These are phyloP conservation scores for Cheirogaleus major DNA, from an alignment of 2,797 vertebrate species.

Conservation along the genomic window DNA sequence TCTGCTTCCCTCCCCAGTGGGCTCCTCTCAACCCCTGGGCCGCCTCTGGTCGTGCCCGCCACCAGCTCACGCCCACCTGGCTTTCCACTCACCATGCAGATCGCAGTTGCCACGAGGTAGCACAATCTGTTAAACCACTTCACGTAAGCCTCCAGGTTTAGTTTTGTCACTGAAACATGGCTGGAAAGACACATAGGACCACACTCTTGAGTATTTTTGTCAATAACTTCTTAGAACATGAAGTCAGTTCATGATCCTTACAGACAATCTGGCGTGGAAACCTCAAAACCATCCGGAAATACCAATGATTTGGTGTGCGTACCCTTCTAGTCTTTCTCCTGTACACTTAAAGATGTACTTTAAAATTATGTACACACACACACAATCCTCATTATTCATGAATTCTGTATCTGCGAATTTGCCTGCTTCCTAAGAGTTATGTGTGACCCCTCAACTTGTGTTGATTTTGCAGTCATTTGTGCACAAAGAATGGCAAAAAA, in stretches of 20 bases:
- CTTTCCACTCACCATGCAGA: slow-evolving; percentile 92
- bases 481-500: background rate
- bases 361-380: background rate
- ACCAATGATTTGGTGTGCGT: background rate
- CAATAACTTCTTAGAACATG: background rate
- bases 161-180: slow-evolving; percentile 88
- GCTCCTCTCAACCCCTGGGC: too few relatives aligned
- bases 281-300: background rate
- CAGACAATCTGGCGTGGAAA: accelerated
- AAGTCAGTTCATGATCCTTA: background rate
- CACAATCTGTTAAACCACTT: slow-evolving; percentile 97
- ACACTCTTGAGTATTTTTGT: background rate
- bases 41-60: accelerated
- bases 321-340: background rate
- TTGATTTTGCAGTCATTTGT: background rate
- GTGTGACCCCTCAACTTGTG: background rate
- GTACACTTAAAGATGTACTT: background rate
- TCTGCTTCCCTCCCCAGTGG: background rate
- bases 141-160: slow-evolving; percentile 94
- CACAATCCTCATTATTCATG: background rate
- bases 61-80: accelerated
- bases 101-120: slow-evolving; percentile 96
- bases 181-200: slow-evolving; percentile 62
- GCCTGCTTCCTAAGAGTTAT: background rate
- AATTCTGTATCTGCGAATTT: background rate